Percentiles rank a stretch among this genome's conserved stretches.
These are phyloP conservation scores for Eristalis tenax DNA, from an alignment of 2,888 invertebrate species.

Conservation along the genomic window DNA sequence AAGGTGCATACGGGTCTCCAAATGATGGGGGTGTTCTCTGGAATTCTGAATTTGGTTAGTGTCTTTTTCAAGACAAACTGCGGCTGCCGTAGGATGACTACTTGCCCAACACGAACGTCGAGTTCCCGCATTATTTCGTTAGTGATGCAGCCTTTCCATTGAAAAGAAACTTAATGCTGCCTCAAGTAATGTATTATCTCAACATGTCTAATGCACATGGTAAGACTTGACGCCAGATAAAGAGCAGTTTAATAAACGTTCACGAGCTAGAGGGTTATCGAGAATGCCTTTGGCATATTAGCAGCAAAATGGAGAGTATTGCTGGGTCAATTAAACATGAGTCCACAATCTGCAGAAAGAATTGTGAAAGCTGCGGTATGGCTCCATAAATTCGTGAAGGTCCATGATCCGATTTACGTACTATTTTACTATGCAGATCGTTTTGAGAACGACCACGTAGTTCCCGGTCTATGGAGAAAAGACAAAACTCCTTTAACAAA, in stretches of 20 bases:
- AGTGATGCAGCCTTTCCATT: conserved; percentile 48
- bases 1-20: conserved; percentile 42
- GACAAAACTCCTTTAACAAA: too few relatives aligned
- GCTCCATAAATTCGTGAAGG: conserved; percentile 63
- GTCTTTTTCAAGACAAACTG: too few relatives aligned
- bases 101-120: conserved; percentile 29
- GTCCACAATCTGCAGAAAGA: conserved; percentile 54
- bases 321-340: conserved; percentile 34
- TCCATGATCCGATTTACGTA: too few relatives aligned
- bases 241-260: conserved; percentile 52
- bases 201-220: conserved; percentile 2
- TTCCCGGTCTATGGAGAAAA: too few relatives aligned
- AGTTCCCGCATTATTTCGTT: conserved; percentile 51
- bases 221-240: conserved; percentile 33
- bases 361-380: conserved; percentile 57
- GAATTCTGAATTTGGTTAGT: conserved; percentile 35
- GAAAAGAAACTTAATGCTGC: conserved; percentile 10
- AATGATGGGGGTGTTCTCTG: conserved; percentile 49
- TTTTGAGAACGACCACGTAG: too few relatives aligned
- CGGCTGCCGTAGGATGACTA: conserved; percentile 26
- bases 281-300: conserved; percentile 48
- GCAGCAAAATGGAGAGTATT: conserved; percentile 33
- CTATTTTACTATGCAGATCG: too few relatives aligned
- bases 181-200: conserved; percentile 24
- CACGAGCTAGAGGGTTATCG: conserved; percentile 37